Evolutionary conservation across 1,140 invertebrate species (phyloP), one percentile per base, ranked within the genome.

Genomic region (Pseudoatta argentina): DNA sequence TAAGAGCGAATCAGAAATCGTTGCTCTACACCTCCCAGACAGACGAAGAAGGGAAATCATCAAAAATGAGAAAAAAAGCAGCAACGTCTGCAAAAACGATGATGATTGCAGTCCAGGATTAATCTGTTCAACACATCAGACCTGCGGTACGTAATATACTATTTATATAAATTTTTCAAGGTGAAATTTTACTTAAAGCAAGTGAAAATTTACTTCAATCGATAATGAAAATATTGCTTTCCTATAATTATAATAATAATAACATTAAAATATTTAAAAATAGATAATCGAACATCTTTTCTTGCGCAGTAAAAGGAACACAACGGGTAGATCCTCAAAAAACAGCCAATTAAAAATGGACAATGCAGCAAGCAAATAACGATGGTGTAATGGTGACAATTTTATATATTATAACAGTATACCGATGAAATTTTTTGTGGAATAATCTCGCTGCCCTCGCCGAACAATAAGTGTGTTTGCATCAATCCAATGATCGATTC

Each of bases 1-100:
- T 16, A 16, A 91, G 91, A 75, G 73, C 81, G 85, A 90, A n/a
- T 57, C 77, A 18, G 91, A 89, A 27, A 57, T 91, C 27, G 55
- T 92, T 34, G 59, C 87, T 21, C n/a, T 92, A n/a, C 82, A 91
- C 34, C 39, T 92, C 0, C 85, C 89, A 39, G 86, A 91, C 34
- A 55, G 51, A 51, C 71, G 71, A 30, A 92, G 76, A 73, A 85
- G 90, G 6, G 87, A 88, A 57, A 7, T 21, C 18, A 10, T 39
- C 18, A 3, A 79, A 79, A 86, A 34, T 18, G 24, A 72, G n/a
- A 12, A 21, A 2, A 67, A n/a, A n/a, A 48, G 21, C 3, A n/a
- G 21, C 3, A n/a, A 61, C 8, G 30, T 12, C 16, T 92, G 91
- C 63, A 83, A 69, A 53, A 81, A 51, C 1, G 77, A 92, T 27